Percentiles rank a stretch among this genome's conserved stretches.
These are phyloP conservation scores for Pteronura brasiliensis DNA, from an alignment of 2,113 vertebrate species.

Conservation along the genomic window DNA sequence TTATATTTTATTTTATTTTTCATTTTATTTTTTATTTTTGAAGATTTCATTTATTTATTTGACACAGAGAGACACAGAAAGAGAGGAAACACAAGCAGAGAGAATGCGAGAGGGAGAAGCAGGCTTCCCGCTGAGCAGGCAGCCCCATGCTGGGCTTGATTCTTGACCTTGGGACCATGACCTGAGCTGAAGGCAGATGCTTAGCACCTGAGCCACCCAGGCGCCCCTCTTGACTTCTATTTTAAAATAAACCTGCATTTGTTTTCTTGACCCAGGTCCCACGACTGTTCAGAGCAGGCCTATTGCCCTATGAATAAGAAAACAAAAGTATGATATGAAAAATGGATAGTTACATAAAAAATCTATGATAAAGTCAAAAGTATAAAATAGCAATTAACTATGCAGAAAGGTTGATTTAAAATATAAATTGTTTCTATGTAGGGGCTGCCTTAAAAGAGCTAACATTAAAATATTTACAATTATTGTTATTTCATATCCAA, in stretches of 20 bases:
- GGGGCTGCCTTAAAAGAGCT: neutral
- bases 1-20: neutral
- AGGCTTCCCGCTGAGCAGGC: too few species aligned
- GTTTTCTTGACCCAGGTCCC: neutral
- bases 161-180: too few species aligned
- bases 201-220: too few species aligned
- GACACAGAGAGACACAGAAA: too few species aligned
- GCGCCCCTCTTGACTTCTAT: too few species aligned
- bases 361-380: neutral
- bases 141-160: too few species aligned
- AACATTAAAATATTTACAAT: neutral
- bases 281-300: neutral
- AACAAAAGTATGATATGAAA: neutral
- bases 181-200: too few species aligned
- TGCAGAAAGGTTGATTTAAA: neutral
- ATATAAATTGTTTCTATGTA: neutral
- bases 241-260: neutral
- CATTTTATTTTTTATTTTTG: too few species aligned
- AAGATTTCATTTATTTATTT: too few species aligned
- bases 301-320: neutral
- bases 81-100: too few species aligned
- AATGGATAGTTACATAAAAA: neutral
- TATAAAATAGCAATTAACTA: neutral
- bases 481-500: neutral
- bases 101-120: too few species aligned